phyloP scores from a whole-genome alignment of 1,140 invertebrate species.

The Condylostylus longicornis region DNA sequence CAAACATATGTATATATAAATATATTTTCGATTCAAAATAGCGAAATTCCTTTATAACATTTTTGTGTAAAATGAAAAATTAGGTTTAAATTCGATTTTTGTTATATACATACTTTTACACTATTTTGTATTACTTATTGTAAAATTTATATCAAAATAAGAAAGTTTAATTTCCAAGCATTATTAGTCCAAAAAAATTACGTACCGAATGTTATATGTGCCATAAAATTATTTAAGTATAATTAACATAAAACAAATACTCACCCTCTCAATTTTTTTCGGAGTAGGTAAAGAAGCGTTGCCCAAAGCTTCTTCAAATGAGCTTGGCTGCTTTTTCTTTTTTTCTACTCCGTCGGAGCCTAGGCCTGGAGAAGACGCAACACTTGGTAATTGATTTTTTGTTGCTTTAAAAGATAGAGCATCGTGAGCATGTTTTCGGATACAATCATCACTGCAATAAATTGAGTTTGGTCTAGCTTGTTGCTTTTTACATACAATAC shows the following conservation, averaged over 20 bases:
- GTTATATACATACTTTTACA: no score
- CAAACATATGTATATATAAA: no score
- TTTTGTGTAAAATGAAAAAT: no score
- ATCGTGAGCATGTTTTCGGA: slow-evolving; percentile 66
- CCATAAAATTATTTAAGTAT: no score
- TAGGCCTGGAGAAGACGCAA: neutral
- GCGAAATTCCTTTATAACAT: no score
- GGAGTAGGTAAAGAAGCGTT: slow-evolving; percentile 18
- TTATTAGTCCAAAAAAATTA: no score
- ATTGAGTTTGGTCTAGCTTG: slow-evolving; percentile 52
- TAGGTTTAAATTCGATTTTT: no score
- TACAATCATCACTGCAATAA: slow-evolving; percentile 80
- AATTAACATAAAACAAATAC: slow-evolving; percentile 10
- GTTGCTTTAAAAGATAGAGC: slow-evolving; percentile 39
- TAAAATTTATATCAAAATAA: no score
- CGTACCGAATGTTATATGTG: no score
- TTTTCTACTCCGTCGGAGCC: slow-evolving; percentile 5
- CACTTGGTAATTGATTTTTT: slow-evolving; percentile 4
- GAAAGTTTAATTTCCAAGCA: no score
- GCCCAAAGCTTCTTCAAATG: slow-evolving; percentile 24
- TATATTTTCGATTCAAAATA: no score
- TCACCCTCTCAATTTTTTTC: slow-evolving; percentile 37
- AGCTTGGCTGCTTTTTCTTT: slow-evolving; percentile 25
- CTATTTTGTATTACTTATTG: no score
- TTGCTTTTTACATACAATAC: slow-evolving; percentile 59